Base-by-base conservation (phyloP, 2,113 vertebrate genomes). In the Hepsetus odoe region DNA sequence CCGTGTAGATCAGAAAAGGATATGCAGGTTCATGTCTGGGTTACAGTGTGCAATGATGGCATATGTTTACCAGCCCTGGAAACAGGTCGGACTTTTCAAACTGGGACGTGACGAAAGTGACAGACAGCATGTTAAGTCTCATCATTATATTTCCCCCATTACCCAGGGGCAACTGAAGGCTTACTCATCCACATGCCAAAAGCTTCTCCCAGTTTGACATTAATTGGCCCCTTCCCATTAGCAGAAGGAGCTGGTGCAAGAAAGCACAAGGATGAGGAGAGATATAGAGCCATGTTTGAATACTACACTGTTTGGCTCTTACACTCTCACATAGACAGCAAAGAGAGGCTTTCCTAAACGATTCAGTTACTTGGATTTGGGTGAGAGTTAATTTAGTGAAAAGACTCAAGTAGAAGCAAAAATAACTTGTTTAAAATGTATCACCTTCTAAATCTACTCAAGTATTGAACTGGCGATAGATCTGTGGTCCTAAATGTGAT, bases 61-160 rank as follows among this genome's bases (percentile, higher is more conserved):
- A 18, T 61, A 32, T 59, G 56, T 78, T 64, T 53, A 77, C 53
- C n/a, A 65, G 46, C 74, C 75, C 74, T 68, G 49, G 59, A 55
- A 77, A 69, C 69, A 68, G 35, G 49, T 58, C 42, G 72, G 67
- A 81, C 56, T 61, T 81, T 81, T 81, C 72, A 79, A 51, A 69
- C 59, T 66, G 44, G 61, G 66, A 40, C 12, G 20, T 56, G 51
- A 71, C 53, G 35, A 71, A 75, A 67, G 62, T 66, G 67, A 67
- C 66, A 49, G 32, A 38, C 28, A 56, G 51, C 67, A 46, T 18
- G 6, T 56, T 46, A 80, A 20, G 33, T 40, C 56, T 61, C 61
- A 58, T 32, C 12, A 56, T 53, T 38, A n/a, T 3, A 38, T 59
- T 77, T 62, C 24, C 20, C 49, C 32, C 9, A 14, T 22, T 3